These are phyloP conservation scores for Nasonia giraulti DNA, from an alignment of 1,140 invertebrate species.

Conservation along the genomic window DNA sequence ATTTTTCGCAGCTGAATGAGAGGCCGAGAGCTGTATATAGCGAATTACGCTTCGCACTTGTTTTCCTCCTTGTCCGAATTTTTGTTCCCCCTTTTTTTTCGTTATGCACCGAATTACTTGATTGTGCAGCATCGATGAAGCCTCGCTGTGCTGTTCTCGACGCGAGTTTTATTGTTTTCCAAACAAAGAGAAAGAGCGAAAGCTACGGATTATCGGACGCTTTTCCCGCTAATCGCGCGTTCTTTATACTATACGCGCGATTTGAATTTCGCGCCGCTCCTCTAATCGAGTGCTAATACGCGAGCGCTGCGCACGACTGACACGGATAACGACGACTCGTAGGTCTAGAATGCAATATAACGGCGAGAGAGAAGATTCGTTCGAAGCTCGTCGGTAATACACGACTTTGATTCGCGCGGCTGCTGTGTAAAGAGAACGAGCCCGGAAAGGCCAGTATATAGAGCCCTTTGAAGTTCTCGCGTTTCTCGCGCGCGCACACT, in stretches of 20 bases:
- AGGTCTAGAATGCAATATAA: too few species aligned
- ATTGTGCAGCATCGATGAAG: background rate
- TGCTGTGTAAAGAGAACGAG: too few species aligned
- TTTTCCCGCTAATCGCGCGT: too few species aligned
- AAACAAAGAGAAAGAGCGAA: too few species aligned
- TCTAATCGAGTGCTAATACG: too few species aligned
- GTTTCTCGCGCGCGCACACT: background rate
- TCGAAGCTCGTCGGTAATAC: background rate
- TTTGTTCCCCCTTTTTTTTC: background rate
- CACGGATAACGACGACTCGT: too few species aligned
- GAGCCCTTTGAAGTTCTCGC: background rate
- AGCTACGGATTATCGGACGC: too few species aligned
- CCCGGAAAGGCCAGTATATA: background rate
- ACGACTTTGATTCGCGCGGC: background rate
- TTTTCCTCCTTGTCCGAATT: background rate
- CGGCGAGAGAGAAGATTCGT: background rate
- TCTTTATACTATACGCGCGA: too few species aligned
- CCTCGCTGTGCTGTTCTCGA: background rate
- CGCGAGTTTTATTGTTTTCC: background rate
- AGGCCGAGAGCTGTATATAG: background rate
- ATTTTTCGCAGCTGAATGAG: conserved; percentile 5
- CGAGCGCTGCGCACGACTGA: too few species aligned
- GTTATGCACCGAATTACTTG: background rate
- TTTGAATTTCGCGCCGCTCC: too few species aligned
- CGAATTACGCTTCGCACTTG: background rate